Conservation (phyloP, 2,797 vertebrate genomes). For the Atherinosoma microstoma region DNA sequence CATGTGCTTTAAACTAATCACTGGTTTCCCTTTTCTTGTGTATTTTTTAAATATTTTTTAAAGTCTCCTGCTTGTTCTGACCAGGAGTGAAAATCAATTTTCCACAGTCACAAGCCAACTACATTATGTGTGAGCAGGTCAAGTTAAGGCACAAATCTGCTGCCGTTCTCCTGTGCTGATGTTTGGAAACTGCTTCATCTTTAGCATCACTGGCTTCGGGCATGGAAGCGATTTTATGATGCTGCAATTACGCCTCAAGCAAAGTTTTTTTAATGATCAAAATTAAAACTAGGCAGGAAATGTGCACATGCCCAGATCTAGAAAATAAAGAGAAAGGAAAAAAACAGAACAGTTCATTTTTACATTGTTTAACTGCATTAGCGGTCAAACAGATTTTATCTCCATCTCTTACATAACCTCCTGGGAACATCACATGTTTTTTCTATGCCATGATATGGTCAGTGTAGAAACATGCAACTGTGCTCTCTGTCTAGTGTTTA, state of each 20-base stretch:
- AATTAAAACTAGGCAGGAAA: slow-evolving; percentile 15
- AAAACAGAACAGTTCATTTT: slow-evolving; percentile 20
- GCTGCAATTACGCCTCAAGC: neutral
- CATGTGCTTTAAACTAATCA: neutral
- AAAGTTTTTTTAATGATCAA: neutral
- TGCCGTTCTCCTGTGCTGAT: neutral
- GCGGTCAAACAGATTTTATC: slow-evolving; percentile 44
- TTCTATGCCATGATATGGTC: neutral
- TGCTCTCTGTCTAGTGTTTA: neutral
- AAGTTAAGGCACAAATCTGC: neutral
- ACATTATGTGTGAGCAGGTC: neutral
- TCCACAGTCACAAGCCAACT: neutral
- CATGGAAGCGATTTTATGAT: neutral
- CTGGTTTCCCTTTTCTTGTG: neutral
- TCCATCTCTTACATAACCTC: slow-evolving; percentile 37
- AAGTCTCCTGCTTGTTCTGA: neutral
- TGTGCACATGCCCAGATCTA: neutral
- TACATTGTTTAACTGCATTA: slow-evolving; percentile 33
- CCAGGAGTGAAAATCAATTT: neutral
- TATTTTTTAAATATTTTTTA: neutral
- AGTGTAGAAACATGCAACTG: neutral
- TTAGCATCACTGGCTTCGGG: neutral
- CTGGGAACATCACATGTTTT: slow-evolving; percentile 3
- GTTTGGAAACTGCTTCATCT: neutral
- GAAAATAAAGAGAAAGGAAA: slow-evolving; percentile 4